Percentiles rank a stretch among this genome's conserved stretches.
Conservation (phyloP, 2,113 vertebrate species). For the Epinephelus fuscoguttatus region DNA sequence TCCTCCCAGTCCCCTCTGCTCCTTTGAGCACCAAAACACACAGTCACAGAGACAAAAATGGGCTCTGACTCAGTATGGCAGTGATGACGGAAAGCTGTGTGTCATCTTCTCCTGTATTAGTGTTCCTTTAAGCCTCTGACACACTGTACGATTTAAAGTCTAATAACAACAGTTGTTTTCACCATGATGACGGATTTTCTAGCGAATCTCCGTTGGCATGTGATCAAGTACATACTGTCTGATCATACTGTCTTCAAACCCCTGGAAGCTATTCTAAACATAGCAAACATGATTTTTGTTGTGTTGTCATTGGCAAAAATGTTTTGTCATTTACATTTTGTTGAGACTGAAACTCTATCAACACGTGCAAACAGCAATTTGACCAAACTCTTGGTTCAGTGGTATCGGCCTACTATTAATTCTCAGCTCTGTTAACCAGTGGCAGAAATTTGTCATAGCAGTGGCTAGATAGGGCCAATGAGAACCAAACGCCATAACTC, state of each 20-base stretch:
- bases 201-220: not conserved
- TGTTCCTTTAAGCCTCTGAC: not conserved
- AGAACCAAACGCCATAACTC: no score
- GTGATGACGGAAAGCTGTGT: slow-evolving; percentile 23
- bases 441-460: no score
- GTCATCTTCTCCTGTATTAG: slow-evolving; percentile 28
- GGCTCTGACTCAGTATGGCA: slow-evolving; percentile 61
- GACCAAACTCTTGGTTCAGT: not conserved
- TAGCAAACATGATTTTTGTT: not conserved
- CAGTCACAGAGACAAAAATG: slow-evolving; percentile 53
- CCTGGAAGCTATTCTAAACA: not conserved
- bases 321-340: not conserved
- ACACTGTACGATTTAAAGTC: not conserved
- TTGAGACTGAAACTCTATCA: not conserved
- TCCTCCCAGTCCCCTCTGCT: not conserved
- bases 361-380: not conserved
- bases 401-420: not conserved
- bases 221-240: not conserved
- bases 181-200: not conserved
- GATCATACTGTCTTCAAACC: not conserved
- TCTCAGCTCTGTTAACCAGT: not conserved
- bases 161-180: slow-evolving; percentile 10
- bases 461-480: no score
- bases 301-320: not conserved
- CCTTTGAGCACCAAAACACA: slow-evolving; percentile 19